These are phyloP conservation scores for Esox masquinongy DNA, from an alignment of 2,797 vertebrate species.

Conservation along the genomic window DNA sequence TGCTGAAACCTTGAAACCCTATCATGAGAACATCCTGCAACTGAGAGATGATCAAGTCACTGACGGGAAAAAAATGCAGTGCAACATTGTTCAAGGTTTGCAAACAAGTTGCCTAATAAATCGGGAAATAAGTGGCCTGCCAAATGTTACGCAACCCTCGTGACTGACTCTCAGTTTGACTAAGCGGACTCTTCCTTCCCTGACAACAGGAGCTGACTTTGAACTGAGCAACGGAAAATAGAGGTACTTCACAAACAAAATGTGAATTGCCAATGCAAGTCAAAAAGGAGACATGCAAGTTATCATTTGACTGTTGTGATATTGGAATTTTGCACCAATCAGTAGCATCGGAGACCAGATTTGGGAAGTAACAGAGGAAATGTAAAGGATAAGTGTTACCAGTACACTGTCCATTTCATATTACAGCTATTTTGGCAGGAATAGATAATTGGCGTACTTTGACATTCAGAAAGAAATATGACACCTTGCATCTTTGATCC, in stretches of 20 bases:
- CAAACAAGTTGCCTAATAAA: constrained; percentile 60
- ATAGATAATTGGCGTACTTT: too few species aligned
- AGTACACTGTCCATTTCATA: too few species aligned
- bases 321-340: not conserved
- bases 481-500: too few species aligned
- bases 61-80: not conserved
- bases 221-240: not conserved
- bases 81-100: constrained; percentile 41
- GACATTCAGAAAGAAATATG: too few species aligned
- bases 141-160: constrained; percentile 38
- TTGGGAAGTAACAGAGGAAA: too few species aligned
- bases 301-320: not conserved
- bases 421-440: too few species aligned
- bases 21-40: constrained; percentile 18
- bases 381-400: too few species aligned
- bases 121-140: constrained; percentile 42
- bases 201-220: too few species aligned
- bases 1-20: constrained; percentile 20
- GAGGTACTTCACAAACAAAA: not conserved
- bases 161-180: constrained; percentile 32
- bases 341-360: not conserved
- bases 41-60: constrained; percentile 20
- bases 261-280: not conserved
- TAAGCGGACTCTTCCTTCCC: not conserved
- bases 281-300: not conserved